Conservation (phyloP, 2,797 vertebrate genomes). For the Parambassis ranga region DNA sequence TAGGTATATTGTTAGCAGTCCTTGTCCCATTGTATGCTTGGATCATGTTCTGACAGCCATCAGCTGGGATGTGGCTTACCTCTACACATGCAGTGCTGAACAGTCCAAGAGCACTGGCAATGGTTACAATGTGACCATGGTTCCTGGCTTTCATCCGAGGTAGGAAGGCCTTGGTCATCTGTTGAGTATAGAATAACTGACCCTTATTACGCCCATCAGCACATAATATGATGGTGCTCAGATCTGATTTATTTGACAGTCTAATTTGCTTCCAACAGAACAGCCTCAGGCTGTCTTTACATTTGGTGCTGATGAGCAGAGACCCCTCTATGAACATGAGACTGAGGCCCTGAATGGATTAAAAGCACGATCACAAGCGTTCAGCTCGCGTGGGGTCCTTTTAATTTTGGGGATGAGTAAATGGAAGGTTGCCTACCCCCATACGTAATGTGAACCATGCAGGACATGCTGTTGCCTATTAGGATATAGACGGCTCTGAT, state of each 20-base stretch:
- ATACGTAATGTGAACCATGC: background rate
- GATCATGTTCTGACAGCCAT: background rate
- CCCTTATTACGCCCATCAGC: no score
- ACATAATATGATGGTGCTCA: no score
- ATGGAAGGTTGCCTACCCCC: background rate
- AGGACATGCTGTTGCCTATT: background rate
- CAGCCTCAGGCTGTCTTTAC: background rate
- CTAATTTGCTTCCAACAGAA: background rate
- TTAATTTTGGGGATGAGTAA: conserved; percentile 1
- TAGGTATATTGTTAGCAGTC: no score
- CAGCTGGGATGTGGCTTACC: conserved; percentile 26
- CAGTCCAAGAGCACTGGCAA: conserved; percentile 70
- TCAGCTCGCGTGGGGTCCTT: background rate
- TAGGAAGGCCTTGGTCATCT: conserved; percentile 78
- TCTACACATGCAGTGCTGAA: conserved; percentile 74
- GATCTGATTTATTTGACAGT: background rate
- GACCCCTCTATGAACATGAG: background rate
- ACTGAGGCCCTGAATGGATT: conserved; percentile 31
- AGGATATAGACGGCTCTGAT: conserved; percentile 8
- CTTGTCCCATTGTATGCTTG: no score
- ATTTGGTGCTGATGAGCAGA: conserved; percentile 13
- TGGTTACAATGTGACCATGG: conserved; percentile 66
- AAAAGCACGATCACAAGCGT: conserved; percentile 35
- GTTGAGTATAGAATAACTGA: no score
- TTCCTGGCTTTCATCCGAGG: conserved; percentile 68